Evolutionary conservation across 2,888 invertebrate genomes (phyloP), one percentile per base, ranked within the genome.

Genomic region (Halictus ligatus): DNA sequence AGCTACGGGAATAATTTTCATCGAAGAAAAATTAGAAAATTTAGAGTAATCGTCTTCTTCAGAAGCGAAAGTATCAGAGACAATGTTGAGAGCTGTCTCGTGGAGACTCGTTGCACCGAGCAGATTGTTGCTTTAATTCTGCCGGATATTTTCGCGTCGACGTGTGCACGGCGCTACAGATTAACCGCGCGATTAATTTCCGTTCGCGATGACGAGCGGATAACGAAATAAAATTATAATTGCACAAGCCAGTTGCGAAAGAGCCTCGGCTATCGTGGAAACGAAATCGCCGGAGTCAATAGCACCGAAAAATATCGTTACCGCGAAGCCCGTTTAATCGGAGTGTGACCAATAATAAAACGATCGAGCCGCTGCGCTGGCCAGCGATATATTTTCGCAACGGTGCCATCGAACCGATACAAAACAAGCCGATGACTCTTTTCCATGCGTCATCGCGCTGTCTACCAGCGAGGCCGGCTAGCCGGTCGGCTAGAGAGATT

Each of bases 321-420:
- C 21, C 43, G 50, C 29, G 43, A 35, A 54, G 15, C 69, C 43
- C 69, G 67, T 50, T 69, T 75, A 69, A 75, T 80, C 21, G 43
- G 25, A 43, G 80, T 67, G 13, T 29, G 54, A 13, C 80, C 50
- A 75, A 75, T 75, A 69, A 69, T 69, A 69, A 75, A n/a, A 46
- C 54, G 54, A 43, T 35, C 6, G 40, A 40, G 67, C 48, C 13
- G 13, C 60, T 60, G 60, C 13, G 13, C 60, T 60, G 60, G 60
- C 25, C 25, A 15, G 15, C 10, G 50, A 76, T 60, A 46, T 58
- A 75, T 25, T 50, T 43, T 35, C n/a, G 18, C 35, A 40, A 71
- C n/a, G 29, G 29, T 15, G 29, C 48, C 67, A 67, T 43, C 1
- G 21, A 12, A n/a, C 7, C 6, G 29, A 40, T 15, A 15, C 29